Evolutionary conservation across 1,140 invertebrate genomes (phyloP).

Genomic region (Papilio polyxenes): DNA sequence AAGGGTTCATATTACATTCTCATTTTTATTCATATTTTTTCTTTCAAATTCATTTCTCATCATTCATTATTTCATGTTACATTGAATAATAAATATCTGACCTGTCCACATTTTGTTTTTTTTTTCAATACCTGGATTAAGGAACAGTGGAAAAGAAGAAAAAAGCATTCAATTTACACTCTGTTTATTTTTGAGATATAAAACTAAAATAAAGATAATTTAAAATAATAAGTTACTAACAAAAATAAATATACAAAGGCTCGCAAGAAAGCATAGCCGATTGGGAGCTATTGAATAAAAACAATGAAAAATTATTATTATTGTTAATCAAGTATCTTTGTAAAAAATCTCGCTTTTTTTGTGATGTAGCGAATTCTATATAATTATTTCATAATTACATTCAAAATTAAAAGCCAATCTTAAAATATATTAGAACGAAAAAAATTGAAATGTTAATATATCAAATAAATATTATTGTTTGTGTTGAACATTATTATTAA

Average conservation of each 20-base stretch:
- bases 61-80: slow-evolving; percentile 25
- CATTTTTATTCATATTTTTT: slow-evolving; percentile 20
- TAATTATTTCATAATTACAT: slow-evolving; percentile 29
- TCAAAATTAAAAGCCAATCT: slow-evolving; percentile 24
- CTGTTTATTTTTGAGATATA: slow-evolving; percentile 65
- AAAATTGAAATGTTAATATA: slow-evolving; percentile 40
- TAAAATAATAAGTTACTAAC: slow-evolving; percentile 73
- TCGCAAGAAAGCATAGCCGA: slow-evolving; percentile 43
- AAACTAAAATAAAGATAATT: slow-evolving; percentile 72
- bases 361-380: slow-evolving; percentile 22
- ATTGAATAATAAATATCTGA: slow-evolving; percentile 27
- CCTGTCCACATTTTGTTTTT: neutral
- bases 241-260: slow-evolving; percentile 60
- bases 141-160: slow-evolving; percentile 43
- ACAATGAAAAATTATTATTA: slow-evolving; percentile 41
- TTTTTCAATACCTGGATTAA: neutral
- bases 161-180: slow-evolving; percentile 63
- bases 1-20: slow-evolving; percentile 5
- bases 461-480: slow-evolving; percentile 36
- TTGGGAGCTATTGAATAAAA: slow-evolving; percentile 40
- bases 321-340: slow-evolving; percentile 30
- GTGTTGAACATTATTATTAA: slow-evolving; percentile 15
- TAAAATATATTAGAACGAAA: slow-evolving; percentile 34
- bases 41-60: slow-evolving; percentile 11
- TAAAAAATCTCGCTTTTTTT: slow-evolving; percentile 13